Base-by-base conservation (phyloP, 2,888 invertebrate genomes). In the Margaritifera margaritifera region DNA sequence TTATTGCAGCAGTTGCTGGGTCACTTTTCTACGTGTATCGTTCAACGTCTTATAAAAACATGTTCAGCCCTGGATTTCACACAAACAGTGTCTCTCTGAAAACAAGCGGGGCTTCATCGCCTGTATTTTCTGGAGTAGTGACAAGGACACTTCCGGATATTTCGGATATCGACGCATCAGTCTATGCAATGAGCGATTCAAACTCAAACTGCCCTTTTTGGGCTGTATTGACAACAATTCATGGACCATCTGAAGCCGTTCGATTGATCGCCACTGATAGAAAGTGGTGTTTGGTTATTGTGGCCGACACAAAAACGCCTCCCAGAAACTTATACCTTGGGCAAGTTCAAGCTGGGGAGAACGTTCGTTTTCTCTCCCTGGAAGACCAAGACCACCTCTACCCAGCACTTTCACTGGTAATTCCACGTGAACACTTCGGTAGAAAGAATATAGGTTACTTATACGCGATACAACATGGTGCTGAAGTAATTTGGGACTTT, bases 361-460 rank as follows among this genome's bases (percentile, higher is more conserved):
- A 8, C 25, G 27, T 53, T 6, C 20, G 63, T 19, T 68, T 63
- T 63, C 62, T 68, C 5, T 57, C 57, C 22, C 11, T 56, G 6
- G 54, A 57, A 19, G 68, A 68, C 19, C 68, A 68, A 59, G 25
- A 53, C 8, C 22, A 25, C 6, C 42, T 68, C n/a, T 59, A 57
- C 24, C 62, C 63, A 5, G 42, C 62, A 20, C 50, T 72, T 25
- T 58, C 68, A 57, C 42, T 60, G 1, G 11, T 24, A 5, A 58
- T 72, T 24, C 68, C 71, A 18, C 42, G 57, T 25, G 64, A 65
- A 22, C 51, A 60, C 25, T 65, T 65, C 52, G 58, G 62, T 5
- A 51, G 71, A 42, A 72, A 72, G 42, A 72, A 72, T 62, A 68
- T 72, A 24, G 71, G 71, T 62, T 72, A 67, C 25, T 64, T 71